A percentile compares a stretch with the other conserved stretches of the same genome.
Conservation (phyloP, 1,140 invertebrate genomes). For the Lerema accius region DNA sequence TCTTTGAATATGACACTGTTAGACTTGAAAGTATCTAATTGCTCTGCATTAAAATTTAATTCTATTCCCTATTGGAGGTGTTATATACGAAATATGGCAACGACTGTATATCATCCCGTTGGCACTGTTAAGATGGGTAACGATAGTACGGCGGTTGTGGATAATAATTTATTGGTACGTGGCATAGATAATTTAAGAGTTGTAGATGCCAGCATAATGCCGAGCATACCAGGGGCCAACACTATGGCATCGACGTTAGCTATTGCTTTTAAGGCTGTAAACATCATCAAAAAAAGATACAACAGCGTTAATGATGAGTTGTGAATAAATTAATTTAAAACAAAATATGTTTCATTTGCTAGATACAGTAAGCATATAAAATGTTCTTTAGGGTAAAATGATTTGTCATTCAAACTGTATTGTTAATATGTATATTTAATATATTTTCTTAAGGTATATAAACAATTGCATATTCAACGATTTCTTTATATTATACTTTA, state of each 20-base stretch:
- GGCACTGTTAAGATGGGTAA: slow-evolving; percentile 91
- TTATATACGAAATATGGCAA: slow-evolving; percentile 84
- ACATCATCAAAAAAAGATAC: slow-evolving; percentile 86
- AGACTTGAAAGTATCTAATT: slow-evolving; percentile 73
- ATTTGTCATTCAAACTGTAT: too few relatives aligned
- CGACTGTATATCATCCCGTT: slow-evolving; percentile 87
- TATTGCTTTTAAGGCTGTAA: slow-evolving; percentile 90
- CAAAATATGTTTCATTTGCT: too few relatives aligned
- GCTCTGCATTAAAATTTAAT: slow-evolving; percentile 66
- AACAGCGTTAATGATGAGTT: slow-evolving; percentile 53
- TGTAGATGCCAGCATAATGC: slow-evolving; percentile 92
- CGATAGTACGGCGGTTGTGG: slow-evolving; percentile 86
- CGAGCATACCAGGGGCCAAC: slow-evolving; percentile 87
- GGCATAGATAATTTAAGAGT: slow-evolving; percentile 88
- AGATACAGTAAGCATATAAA: too few relatives aligned
- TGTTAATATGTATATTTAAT: too few relatives aligned
- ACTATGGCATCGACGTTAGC: slow-evolving; percentile 91
- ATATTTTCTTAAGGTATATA: too few relatives aligned
- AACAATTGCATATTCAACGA: too few relatives aligned
- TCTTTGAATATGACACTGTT: slow-evolving; percentile 66
- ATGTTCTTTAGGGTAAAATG: too few relatives aligned
- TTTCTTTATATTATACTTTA: too few relatives aligned
- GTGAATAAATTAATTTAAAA: too few relatives aligned
- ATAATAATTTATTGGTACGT: slow-evolving; percentile 86
- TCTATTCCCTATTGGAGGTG: slow-evolving; percentile 86